Evolutionary conservation across 2,113 vertebrate genomes (phyloP), one percentile per base, ranked within the genome.

Genomic region (Stictonetta naevosa): DNA sequence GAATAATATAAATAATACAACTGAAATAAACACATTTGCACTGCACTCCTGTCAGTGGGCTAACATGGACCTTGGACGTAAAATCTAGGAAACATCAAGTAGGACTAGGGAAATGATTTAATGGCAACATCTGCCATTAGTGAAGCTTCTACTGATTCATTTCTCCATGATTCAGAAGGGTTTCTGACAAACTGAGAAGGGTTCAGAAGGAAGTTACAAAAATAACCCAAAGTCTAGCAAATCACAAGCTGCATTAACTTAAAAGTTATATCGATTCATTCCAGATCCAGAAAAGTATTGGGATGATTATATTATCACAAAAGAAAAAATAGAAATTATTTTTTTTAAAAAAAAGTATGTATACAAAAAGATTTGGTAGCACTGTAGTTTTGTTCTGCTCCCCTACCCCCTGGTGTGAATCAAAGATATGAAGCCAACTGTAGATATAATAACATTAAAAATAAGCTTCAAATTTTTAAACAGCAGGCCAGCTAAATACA

Each of bases 31-130:
- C 26, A 31, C 0, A 2, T 50, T 85, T 33, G 76, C 20, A 42
- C 25, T 66, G 59, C 55, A 66, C 55, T 48, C 50, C 48, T 83
- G 22, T 74, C 66, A 71, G 71, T 88, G 72, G 50, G 59, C 28
- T 92, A 83, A 74, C 11, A 20, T 8, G 22, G 52, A 58, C 63
- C 22, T 63, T 6, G 15, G 50, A 66, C 1, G 6, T 29, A 91
- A 87, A 95, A 90, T 19, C n/a, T 38, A 90, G 87, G 11, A 80
- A 96, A 88, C 46, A 86, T 73, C 13, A 72, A 96, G 82, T 67
- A 91, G 93, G 87, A 96, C 68, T 17, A 74, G 79, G 72, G 76
- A 95, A 95, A 80, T 93, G n/a, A 95, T 81, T 93, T 94, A 96
- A 93, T 86, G 62, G 85, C 63, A 94, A 90, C 85, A 96, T 90